A percentile compares a stretch with the other conserved stretches of the same genome.
phyloP scores from a whole-genome alignment of 2,888 invertebrate species.

The Lymantria dispar region DNA sequence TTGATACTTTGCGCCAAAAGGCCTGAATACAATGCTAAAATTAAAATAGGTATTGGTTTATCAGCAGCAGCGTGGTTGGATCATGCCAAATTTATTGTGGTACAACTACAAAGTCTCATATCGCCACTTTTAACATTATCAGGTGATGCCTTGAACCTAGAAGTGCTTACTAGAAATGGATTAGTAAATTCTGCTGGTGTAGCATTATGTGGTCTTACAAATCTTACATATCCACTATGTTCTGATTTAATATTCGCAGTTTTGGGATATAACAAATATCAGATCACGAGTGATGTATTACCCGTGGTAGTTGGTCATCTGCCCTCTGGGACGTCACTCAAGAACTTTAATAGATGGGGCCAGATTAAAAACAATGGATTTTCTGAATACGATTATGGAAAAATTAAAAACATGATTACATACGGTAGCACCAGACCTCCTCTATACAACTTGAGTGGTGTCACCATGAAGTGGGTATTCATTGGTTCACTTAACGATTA shows the following conservation, averaged over 20 bases:
- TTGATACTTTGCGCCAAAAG: constrained; percentile 36
- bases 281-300: constrained; percentile 31
- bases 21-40: constrained; percentile 41
- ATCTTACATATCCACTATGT: constrained; percentile 30
- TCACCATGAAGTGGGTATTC: constrained; percentile 33
- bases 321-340: constrained; percentile 41
- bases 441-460: constrained; percentile 24
- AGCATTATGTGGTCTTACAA: constrained; percentile 29
- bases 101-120: constrained; percentile 22
- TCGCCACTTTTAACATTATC: constrained; percentile 10
- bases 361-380: constrained; percentile 38
- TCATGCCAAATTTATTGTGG: constrained; percentile 27
- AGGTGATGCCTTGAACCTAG: constrained; percentile 18
- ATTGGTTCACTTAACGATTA: constrained; percentile 36
- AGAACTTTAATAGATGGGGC: constrained; percentile 39
- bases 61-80: constrained; percentile 36
- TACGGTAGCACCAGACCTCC: constrained; percentile 34
- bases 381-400: constrained; percentile 32
- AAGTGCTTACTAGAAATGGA: constrained; percentile 18
- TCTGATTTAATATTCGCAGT: constrained; percentile 31
- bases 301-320: constrained; percentile 34
- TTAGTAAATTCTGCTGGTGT: constrained; percentile 16
- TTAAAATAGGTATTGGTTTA: constrained; percentile 37
- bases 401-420: constrained; percentile 16
- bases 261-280: constrained; percentile 35